Base-by-base conservation (phyloP, 2,888 invertebrate species). In the Antheraea yamamai region DNA sequence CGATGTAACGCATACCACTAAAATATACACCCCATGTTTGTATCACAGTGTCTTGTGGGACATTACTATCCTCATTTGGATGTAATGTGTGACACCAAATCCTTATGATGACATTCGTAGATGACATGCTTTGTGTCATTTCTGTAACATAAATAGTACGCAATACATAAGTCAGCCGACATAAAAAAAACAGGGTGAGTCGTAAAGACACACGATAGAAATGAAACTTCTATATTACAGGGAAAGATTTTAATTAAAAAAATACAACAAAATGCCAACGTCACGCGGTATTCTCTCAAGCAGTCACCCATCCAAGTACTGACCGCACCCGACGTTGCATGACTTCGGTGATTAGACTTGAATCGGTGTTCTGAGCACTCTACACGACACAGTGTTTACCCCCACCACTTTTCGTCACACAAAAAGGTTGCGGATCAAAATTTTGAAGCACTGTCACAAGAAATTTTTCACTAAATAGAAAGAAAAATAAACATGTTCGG, bases 1-100 rank as follows among this genome's bases (percentile, higher is more conserved):
- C 97, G 70, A 97, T 95, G 83, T 97, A 97, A 74, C 97, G 95
- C 20, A 99, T 95, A 0, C 98, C 98, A 76, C 97, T 97, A 83
- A 99, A 97, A 84, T 98, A 97, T 7, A 99, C 96, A 2, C 97
- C 97, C 98, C 98, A 98, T 3, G 97, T 97, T 82, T 97, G 96
- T 20, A 98, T 92, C 71, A 97, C 94, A 16, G 94, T 91, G 84
- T 97, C 97, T 73, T 94, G 92, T 0, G 85, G 80, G 61, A 81
- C 81, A 2, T 84, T 83, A 6, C 75, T 79, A 0, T 85, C 83
- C 1, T 89, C 87, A 47, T 78, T 82, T 3, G 84, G 84, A 68
- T 87, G 82, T 26, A 91, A 77, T 0, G 88, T 81, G 78, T 95
- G 95, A 83, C 94, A 91, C 95, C 95, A 95, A 81, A 95, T 92